A percentile compares a stretch with the other conserved stretches of the same genome.
Conservation (phyloP, 2,113 vertebrate genomes). For the Rhodinocichla rosea region DNA sequence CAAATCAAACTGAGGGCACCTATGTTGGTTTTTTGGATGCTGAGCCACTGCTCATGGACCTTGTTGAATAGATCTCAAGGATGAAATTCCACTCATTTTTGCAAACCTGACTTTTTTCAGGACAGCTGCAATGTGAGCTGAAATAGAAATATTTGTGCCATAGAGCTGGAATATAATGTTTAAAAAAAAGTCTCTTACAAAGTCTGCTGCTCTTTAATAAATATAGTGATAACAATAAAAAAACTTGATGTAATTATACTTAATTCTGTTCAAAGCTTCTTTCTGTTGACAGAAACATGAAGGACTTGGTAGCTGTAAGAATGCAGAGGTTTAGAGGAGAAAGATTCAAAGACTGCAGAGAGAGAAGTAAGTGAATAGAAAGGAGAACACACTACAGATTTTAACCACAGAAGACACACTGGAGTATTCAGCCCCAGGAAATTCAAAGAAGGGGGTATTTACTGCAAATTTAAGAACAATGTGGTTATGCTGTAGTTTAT, state of each 20-base stretch:
- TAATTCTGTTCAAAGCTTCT: not conserved
- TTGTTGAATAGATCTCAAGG: not conserved
- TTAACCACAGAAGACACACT: not conserved
- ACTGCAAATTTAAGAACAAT: conserved; percentile 9
- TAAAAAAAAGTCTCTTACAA: not conserved
- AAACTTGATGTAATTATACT: not conserved
- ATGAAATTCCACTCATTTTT: not conserved
- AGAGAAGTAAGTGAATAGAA: not conserved
- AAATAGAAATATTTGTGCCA: not conserved
- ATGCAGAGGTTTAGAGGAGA: not conserved
- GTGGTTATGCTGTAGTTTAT: not conserved
- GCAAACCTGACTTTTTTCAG: not conserved
- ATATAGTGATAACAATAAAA: not conserved
- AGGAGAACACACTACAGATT: not conserved
- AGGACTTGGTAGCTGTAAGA: not conserved
- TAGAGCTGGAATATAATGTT: not conserved
- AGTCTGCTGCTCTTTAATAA: not conserved
- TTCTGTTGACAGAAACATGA: not conserved
- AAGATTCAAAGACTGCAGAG: not conserved
- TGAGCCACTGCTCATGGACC: not conserved
- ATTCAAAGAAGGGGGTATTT: not conserved
- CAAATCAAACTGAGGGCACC: not conserved
- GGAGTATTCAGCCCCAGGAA: not conserved
- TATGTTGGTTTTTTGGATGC: not conserved
- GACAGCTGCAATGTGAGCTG: not conserved